These are phyloP conservation scores for Pollimyrus isidori DNA, from an alignment of 2,113 vertebrate species.

Conservation along the genomic window DNA sequence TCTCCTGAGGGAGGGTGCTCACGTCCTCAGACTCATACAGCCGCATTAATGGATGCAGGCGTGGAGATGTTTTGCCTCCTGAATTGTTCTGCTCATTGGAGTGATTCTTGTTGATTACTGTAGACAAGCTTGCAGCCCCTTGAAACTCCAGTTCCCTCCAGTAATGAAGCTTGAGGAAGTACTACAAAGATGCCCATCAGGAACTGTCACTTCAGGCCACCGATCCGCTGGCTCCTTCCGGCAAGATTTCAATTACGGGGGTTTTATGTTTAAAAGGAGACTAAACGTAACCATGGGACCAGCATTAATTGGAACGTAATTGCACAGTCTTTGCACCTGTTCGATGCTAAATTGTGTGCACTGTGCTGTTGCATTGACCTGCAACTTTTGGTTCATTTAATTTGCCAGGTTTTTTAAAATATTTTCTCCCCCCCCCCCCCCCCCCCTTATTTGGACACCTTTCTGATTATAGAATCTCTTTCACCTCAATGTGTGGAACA, in stretches of 20 bases:
- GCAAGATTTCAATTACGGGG: conserved; percentile 55
- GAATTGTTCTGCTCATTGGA: not conserved
- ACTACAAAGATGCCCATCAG: not conserved
- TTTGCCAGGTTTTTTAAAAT: conserved; percentile 16
- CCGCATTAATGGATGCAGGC: not conserved
- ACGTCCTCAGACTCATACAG: not conserved
- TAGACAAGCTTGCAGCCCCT: not conserved
- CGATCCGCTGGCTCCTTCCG: conserved; percentile 37
- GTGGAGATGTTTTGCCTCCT: not conserved
- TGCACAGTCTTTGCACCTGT: conserved; percentile 68
- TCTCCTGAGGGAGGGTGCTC: not conserved
- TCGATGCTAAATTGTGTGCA: conserved; percentile 73
- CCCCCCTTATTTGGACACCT: conserved; percentile 19
- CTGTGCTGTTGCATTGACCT: conserved; percentile 69
- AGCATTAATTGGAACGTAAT: conserved; percentile 73
- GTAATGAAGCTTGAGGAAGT: conserved; percentile 36
- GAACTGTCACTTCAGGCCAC: conserved; percentile 22
- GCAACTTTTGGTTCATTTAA: conserved; percentile 63
- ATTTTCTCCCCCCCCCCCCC: conserved; percentile 11
- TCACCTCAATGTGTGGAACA: conserved; percentile 15
- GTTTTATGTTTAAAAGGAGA: conserved; percentile 47
- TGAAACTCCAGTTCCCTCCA: conserved; percentile 15
- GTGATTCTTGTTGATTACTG: conserved; percentile 1
- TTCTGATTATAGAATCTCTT: conserved; percentile 12
- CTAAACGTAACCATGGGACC: conserved; percentile 59